Evolutionary conservation across 2,888 invertebrate species (phyloP).

Genomic region (Melanostoma mellinum): DNA sequence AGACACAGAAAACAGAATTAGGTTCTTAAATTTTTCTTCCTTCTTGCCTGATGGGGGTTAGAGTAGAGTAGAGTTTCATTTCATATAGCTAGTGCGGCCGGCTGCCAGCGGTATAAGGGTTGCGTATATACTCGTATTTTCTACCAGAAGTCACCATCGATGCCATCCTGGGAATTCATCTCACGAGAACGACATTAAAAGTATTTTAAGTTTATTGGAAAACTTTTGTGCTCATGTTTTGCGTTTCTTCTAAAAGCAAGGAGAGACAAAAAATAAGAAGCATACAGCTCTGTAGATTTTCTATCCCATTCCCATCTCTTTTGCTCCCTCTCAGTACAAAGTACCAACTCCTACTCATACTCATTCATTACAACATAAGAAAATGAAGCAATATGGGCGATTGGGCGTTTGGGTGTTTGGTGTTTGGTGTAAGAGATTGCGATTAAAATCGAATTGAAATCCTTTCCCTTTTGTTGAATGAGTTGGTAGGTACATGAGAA

Average conservation of each 20-base stretch:
- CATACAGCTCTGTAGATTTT: constrained; percentile 30
- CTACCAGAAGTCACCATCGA: constrained; percentile 49
- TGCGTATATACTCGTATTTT: constrained; percentile 25
- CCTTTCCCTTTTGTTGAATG: constrained; percentile 42
- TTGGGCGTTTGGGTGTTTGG: neutral
- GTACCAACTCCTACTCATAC: too few species aligned
- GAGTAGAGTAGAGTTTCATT: neutral
- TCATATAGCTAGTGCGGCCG: neutral
- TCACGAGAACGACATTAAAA: constrained; percentile 70
- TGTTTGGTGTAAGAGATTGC: constrained; percentile 12
- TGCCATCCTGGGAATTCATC: constrained; percentile 51
- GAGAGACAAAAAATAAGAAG: constrained; percentile 52
- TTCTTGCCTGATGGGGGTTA: constrained; percentile 11
- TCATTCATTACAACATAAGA: too few species aligned
- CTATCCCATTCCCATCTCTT: neutral
- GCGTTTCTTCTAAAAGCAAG: constrained; percentile 23
- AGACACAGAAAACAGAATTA: constrained; percentile 54
- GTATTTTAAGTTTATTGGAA: constrained; percentile 73
- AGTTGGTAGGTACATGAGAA: neutral
- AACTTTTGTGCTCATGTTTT: constrained; percentile 66
- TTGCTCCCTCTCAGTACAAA: constrained; percentile 12
- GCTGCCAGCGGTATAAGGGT: neutral
- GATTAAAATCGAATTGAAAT: constrained; percentile 60
- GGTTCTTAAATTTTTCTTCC: constrained; percentile 63
- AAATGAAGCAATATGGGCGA: too few species aligned